phyloP scores from a whole-genome alignment of 2,888 invertebrate species.

The Drosophila monieri region DNA sequence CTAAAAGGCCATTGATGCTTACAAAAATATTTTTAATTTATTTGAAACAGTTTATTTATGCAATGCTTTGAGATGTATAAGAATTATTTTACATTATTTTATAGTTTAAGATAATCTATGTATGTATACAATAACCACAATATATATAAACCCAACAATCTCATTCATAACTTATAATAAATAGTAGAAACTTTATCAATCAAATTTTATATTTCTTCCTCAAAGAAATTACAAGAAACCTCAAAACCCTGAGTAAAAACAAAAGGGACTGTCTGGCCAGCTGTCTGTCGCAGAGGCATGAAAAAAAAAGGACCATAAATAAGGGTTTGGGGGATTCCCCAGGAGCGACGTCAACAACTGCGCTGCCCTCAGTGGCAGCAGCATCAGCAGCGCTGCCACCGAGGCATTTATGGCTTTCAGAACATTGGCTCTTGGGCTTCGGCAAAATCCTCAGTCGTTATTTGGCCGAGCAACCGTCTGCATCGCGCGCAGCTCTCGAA shows the following conservation, averaged over 20 bases:
- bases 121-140: too few species aligned
- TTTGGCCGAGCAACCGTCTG: slow-evolving; percentile 68
- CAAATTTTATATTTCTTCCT: slow-evolving; percentile 11
- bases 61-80: too few species aligned
- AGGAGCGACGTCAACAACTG: slow-evolving; percentile 33
- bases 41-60: too few species aligned
- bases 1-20: too few species aligned
- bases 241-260: slow-evolving; percentile 6
- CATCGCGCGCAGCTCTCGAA: slow-evolving; percentile 67
- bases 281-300: slow-evolving; percentile 19
- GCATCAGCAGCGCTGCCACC: slow-evolving; percentile 23
- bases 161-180: too few species aligned
- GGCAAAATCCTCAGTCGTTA: slow-evolving; percentile 62
- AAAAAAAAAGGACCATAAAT: background rate
- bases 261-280: slow-evolving; percentile 26
- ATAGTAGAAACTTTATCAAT: slow-evolving; percentile 21
- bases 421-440: slow-evolving; percentile 58
- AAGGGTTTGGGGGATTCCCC: slow-evolving; percentile 31
- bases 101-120: too few species aligned
- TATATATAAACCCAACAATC: too few species aligned
- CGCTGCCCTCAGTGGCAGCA: slow-evolving; percentile 20
- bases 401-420: slow-evolving; percentile 27
- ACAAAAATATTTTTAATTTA: too few species aligned
- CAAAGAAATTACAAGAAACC: slow-evolving; percentile 2
- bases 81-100: too few species aligned